These are phyloP conservation scores for Meloidogyne floridensis DNA, from an alignment of 1,140 invertebrate species.

Conservation along the genomic window DNA sequence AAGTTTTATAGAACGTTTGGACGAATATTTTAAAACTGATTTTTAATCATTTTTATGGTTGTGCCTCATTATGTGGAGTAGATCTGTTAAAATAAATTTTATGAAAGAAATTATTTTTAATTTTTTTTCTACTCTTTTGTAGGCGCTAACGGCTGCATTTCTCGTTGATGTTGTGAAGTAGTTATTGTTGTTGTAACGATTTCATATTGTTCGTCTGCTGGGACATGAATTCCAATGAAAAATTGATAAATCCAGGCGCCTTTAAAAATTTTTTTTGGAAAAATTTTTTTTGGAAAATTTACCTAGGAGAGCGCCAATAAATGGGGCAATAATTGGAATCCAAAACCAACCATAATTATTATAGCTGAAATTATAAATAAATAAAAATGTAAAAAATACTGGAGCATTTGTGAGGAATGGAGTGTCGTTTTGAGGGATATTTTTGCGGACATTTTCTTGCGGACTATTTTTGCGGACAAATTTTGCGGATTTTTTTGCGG, in stretches of 20 bases:
- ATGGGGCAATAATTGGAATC: slow-evolving; percentile 59
- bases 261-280: neutral
- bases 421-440: no score
- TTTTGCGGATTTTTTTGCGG: no score
- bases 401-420: no score
- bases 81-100: neutral
- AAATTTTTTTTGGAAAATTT: neutral
- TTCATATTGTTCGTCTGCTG: slow-evolving; percentile 45
- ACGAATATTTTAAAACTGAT: no score
- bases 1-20: no score
- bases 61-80: slow-evolving; percentile 13
- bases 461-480: no score
- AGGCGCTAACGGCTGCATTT: slow-evolving; percentile 36
- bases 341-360: slow-evolving; percentile 68
- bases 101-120: neutral
- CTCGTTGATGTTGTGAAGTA: slow-evolving; percentile 23
- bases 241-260: slow-evolving; percentile 55
- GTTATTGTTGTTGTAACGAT: slow-evolving; percentile 45
- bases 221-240: slow-evolving; percentile 49
- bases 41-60: slow-evolving; percentile 11
- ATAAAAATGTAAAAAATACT: slow-evolving; percentile 20
- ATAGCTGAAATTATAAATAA: slow-evolving; percentile 32
- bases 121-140: slow-evolving; percentile 37
- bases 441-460: no score
- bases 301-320: slow-evolving; percentile 57